Conservation (phyloP, 2,888 invertebrate genomes). For the Volucella inflata region DNA sequence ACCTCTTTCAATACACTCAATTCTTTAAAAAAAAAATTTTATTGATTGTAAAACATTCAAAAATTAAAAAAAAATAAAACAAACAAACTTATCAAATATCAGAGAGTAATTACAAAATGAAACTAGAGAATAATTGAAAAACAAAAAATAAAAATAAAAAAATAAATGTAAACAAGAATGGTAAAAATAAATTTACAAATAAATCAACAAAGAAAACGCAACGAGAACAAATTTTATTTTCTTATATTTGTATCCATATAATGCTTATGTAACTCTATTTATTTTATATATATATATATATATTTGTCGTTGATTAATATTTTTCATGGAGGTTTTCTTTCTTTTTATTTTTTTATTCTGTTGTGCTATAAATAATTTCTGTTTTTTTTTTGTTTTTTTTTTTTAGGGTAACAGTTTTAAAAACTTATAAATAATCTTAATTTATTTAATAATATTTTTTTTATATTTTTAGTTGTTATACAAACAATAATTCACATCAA, state of each 20-base stretch:
- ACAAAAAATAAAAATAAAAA: conserved; percentile 13
- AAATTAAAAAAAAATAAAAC: conserved; percentile 11
- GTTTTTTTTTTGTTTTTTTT: conserved; percentile 17
- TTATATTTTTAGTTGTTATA: conserved; percentile 45
- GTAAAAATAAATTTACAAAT: background rate
- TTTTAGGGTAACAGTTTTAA: conserved; percentile 47
- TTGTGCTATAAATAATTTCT: conserved; percentile 29
- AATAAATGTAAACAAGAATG: background rate
- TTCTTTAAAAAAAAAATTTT: conserved; percentile 20
- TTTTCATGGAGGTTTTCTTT: conserved; percentile 59
- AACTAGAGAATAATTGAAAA: conserved; percentile 22
- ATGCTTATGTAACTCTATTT: conserved; percentile 6
- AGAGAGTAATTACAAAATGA: conserved; percentile 3
- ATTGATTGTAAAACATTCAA: background rate
- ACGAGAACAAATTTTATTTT: conserved; percentile 48
- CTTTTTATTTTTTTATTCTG: conserved; percentile 44
- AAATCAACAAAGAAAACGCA: conserved; percentile 16
- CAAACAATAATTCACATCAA: conserved; percentile 65
- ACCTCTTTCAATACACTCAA: conserved; percentile 48
- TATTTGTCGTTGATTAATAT: conserved; percentile 62
- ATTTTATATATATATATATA: conserved; percentile 37
- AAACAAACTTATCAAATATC: conserved; percentile 21
- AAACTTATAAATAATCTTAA: conserved; percentile 51
- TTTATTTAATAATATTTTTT: conserved; percentile 13
- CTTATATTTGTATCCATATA: conserved; percentile 12